Percentiles rank a stretch among this genome's conserved stretches.
phyloP scores from a whole-genome alignment of 2,797 vertebrate genomes.

The Gymnothorax reevesii region DNA sequence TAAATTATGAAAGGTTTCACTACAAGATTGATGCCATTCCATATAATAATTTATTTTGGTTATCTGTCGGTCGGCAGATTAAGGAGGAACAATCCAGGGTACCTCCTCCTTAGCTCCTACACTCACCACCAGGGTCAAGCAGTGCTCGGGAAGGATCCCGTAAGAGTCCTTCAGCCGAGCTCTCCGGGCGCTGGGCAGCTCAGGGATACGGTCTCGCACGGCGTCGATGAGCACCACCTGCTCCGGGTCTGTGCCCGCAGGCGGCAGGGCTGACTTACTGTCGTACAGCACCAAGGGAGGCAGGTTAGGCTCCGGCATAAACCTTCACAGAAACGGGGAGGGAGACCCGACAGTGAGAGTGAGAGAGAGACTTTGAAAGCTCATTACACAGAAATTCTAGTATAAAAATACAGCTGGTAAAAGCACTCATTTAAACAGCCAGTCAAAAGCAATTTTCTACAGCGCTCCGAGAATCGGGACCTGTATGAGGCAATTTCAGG shows the following conservation, averaged over 20 bases:
- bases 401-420: neutral
- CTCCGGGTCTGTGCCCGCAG: conserved; percentile 65
- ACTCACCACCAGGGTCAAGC: conserved; percentile 88
- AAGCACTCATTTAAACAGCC: neutral
- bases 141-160: conserved; percentile 87
- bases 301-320: conserved; percentile 98
- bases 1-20: neutral
- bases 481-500: conserved; percentile 21
- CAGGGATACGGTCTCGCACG: conserved; percentile 80
- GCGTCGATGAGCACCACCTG: conserved; percentile 84
- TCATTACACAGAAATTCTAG: neutral
- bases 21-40: neutral
- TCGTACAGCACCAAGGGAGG: conserved; percentile 89
- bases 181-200: conserved; percentile 84
- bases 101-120: too few relatives aligned
- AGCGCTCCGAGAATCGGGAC: neutral
- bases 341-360: too few relatives aligned
- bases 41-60: neutral
- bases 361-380: neutral
- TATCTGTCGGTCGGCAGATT: neutral
- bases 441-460: neutral
- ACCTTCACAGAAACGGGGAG: conserved; percentile 66
- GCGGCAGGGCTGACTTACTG: conserved; percentile 71
- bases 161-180: conserved; percentile 80
- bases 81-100: neutral